A percentile compares a stretch with the other conserved stretches of the same genome.
Evolutionary conservation across 2,797 vertebrate species (phyloP).

Genomic region (Hippopotamyrus pictus): DNA sequence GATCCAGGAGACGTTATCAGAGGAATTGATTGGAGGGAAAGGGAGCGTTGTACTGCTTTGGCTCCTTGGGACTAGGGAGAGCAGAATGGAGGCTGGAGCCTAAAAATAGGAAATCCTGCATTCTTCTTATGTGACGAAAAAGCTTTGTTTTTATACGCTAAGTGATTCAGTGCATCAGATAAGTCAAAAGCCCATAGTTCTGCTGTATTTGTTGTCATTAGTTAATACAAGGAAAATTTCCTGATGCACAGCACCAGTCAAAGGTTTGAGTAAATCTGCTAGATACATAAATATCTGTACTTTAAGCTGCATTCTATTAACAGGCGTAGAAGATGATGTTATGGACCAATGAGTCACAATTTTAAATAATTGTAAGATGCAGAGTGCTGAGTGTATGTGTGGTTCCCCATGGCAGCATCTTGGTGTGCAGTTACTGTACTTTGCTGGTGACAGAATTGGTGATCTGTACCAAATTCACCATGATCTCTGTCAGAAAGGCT

Average conservation of each 20-base stretch:
- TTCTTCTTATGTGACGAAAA: constrained; percentile 60
- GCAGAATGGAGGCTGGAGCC: constrained; percentile 32
- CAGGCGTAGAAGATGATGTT: background rate
- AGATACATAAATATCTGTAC: background rate
- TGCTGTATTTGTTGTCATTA: constrained; percentile 22
- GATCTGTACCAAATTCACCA: background rate
- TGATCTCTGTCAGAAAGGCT: background rate
- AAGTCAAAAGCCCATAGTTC: background rate
- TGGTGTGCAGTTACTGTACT: background rate
- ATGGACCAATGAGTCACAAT: background rate
- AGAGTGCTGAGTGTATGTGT: background rate
- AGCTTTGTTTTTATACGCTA: constrained; percentile 43
- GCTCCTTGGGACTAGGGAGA: constrained; percentile 9
- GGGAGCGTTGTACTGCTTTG: constrained; percentile 13
- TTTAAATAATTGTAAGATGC: background rate
- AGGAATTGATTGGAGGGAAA: constrained; percentile 24
- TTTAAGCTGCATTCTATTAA: background rate
- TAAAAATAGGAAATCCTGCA: constrained; percentile 61
- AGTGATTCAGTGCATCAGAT: background rate
- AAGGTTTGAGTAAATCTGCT: background rate
- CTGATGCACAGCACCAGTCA: background rate
- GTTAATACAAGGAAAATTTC: background rate
- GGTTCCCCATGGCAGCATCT: background rate
- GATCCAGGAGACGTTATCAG: constrained; percentile 12
- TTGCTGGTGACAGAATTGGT: background rate